These are phyloP conservation scores for Masticophis lateralis DNA, from an alignment of 2,797 vertebrate species.

Conservation along the genomic window DNA sequence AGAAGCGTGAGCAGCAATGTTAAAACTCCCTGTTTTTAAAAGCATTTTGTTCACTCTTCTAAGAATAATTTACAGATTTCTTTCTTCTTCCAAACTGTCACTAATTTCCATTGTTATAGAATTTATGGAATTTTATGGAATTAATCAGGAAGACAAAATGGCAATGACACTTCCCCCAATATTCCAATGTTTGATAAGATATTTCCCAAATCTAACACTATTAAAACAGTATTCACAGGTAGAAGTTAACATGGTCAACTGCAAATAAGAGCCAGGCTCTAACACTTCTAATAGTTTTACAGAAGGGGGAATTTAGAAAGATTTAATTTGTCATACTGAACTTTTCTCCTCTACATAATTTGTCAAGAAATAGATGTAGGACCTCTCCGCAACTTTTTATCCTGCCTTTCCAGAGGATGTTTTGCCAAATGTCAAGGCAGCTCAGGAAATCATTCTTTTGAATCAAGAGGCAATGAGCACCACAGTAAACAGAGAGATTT, in stretches of 20 bases:
- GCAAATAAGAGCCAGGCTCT: not conserved
- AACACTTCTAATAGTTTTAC: not conserved
- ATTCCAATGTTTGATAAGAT: not conserved
- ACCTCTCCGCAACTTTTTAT: not conserved
- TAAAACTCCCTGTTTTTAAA: not conserved
- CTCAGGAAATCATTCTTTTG: too few relatives aligned
- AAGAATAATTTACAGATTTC: not conserved
- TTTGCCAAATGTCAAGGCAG: too few relatives aligned
- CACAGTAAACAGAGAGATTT: too few relatives aligned
- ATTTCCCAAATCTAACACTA: not conserved
- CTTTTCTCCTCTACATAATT: not conserved
- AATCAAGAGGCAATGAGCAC: too few relatives aligned
- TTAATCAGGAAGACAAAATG: not conserved
- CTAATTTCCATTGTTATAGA: not conserved
- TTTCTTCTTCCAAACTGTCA: not conserved
- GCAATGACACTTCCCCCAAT: not conserved
- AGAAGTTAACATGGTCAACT: not conserved
- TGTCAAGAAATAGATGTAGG: not conserved
- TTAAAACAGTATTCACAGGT: not conserved
- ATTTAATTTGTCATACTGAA: not conserved
- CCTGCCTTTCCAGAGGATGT: too few relatives aligned
- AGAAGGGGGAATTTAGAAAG: not conserved
- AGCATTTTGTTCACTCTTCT: not conserved
- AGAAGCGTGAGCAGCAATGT: not conserved
- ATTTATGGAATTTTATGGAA: too few relatives aligned